Conservation (phyloP, 2,888 invertebrate genomes). For the Nymphalis c-album region DNA sequence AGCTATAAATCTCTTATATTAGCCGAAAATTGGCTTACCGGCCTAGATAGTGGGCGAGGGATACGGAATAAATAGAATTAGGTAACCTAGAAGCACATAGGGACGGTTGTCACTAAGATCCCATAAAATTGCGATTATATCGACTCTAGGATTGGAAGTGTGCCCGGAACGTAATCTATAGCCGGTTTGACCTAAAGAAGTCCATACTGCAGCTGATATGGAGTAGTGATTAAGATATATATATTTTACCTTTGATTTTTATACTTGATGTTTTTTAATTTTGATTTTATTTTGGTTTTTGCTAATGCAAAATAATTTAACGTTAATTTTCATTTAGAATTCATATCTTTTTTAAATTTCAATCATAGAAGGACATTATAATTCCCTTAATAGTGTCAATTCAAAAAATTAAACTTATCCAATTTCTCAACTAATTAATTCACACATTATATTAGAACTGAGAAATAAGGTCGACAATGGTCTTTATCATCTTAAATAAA, state of each 20-base stretch:
- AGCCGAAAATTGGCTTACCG: constrained; percentile 50
- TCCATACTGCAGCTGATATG: constrained; percentile 12
- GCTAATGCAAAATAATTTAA: no score
- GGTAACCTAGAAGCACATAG: constrained; percentile 35
- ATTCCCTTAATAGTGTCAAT: no score
- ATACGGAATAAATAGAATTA: constrained; percentile 47
- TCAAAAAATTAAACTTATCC: no score
- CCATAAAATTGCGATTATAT: constrained; percentile 61
- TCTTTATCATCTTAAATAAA: no score
- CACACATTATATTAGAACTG: no score
- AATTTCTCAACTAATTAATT: no score
- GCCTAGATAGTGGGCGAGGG: constrained; percentile 45
- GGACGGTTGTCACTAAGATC: constrained; percentile 38
- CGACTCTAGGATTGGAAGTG: constrained; percentile 55
- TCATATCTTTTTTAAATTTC: no score
- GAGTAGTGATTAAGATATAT: background rate
- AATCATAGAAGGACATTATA: no score
- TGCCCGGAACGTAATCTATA: constrained; percentile 50
- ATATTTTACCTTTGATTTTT: background rate
- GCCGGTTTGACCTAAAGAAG: constrained; percentile 35
- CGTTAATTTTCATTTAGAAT: no score
- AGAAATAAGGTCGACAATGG: no score
- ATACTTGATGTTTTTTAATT: background rate
- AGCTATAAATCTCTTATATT: constrained; percentile 44
- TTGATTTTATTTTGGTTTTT: no score